Conservation (phyloP, 2,888 invertebrate genomes). For the Ctena decussata region DNA sequence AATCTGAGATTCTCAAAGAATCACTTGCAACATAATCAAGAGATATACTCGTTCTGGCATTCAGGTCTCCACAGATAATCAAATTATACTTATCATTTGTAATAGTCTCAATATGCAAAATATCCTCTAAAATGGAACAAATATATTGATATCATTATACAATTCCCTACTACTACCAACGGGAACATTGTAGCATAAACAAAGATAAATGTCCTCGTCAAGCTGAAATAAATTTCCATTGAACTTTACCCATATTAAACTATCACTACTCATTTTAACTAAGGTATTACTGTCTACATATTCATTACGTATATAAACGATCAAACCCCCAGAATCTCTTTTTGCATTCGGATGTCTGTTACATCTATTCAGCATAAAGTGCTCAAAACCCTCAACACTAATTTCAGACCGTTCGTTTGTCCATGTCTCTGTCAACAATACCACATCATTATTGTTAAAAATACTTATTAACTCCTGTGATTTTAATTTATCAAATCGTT, state of each 20-base stretch:
- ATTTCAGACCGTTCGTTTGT: background rate
- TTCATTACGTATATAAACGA: background rate
- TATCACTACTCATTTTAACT: background rate
- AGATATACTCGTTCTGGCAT: background rate
- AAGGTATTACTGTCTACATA: background rate
- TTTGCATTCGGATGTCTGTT: background rate
- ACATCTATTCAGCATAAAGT: background rate
- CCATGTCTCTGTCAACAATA: background rate
- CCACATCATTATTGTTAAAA: background rate
- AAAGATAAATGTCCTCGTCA: background rate
- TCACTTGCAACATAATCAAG: background rate
- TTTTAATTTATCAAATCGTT: background rate
- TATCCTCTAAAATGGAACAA: background rate
- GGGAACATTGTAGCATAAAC: background rate
- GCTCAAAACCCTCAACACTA: background rate
- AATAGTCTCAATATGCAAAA: background rate
- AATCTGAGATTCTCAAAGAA: background rate
- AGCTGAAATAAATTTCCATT: background rate
- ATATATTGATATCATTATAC: background rate
- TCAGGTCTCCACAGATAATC: background rate
- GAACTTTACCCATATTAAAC: background rate
- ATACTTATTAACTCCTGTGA: background rate
- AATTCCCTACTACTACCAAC: background rate
- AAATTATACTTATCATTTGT: background rate
- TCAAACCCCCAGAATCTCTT: background rate